Base-by-base conservation (phyloP, 2,888 invertebrate species). In the Caenorhabditis virilis region DNA sequence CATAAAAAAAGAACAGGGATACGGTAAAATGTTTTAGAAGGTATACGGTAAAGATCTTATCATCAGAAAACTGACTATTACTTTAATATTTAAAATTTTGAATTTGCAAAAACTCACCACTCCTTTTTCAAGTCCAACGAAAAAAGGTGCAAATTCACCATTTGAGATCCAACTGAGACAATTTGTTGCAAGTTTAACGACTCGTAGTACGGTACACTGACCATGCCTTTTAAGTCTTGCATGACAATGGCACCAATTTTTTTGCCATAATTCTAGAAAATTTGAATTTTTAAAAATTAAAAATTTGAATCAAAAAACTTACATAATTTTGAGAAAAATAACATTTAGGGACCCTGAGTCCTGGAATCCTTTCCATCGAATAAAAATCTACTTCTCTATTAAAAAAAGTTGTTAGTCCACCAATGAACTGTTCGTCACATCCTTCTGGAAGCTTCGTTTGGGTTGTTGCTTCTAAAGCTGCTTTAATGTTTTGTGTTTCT, bases 381-480 rank as follows among this genome's bases (percentile, higher is more conserved):
- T 71, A 71, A 39, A 62, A 71, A 6, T 67, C 64, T 18, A 68
- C 58, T 65, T 71, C 71, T 42, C 71, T 27, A 38, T 71, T 68
- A 54, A 62, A 71, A 30, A 67, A 67, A 47, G 52, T 57, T 5
- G 55, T 56, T 15, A 71, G 47, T 2, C 71, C 63, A 9, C 49
- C 35, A 30, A 68, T 65, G 33, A 67, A 60, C 16, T 58, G 48
- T n/a, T 71, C 65, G 38, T 71, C 67, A 25, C 61, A 60, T 33
- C 67, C 67, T 2, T 57, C 61, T 2, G 71, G 53, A 48, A 57
- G 45, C 18, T 59, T 52, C 16, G 42, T 30, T 35, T 55, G 30
- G 4, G 64, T 62, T 1, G 71, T 71, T 22, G 36, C 49, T 25
- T 67, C 67, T 0, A 71, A 50, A n/a, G 71, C 71, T 2, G 50